A percentile compares a stretch with the other conserved stretches of the same genome.
Conservation (phyloP, 2,797 vertebrate species). For the Galaxias olidus region DNA sequence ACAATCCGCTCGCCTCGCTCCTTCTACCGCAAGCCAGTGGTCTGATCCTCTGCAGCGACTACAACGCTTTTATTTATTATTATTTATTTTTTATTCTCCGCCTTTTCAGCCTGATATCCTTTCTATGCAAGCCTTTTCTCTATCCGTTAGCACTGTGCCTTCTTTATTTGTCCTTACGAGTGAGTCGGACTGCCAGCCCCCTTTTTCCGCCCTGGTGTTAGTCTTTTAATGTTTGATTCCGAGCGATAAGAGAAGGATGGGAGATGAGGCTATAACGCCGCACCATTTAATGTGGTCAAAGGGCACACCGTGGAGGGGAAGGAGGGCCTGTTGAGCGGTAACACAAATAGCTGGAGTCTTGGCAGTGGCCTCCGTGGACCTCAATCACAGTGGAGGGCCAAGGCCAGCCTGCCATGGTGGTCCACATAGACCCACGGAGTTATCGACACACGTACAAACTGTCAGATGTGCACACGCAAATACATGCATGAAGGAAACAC, state of each 20-base stretch:
- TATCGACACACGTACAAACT: no score
- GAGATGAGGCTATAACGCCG: slow-evolving; percentile 64
- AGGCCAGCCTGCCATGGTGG: no score
- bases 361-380: no score
- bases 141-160: slow-evolving; percentile 14
- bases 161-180: slow-evolving; percentile 67
- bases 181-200: slow-evolving; percentile 41
- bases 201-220: slow-evolving; percentile 5
- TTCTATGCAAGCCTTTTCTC: slow-evolving; percentile 10
- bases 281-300: slow-evolving; percentile 80
- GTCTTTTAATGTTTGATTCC: slow-evolving; percentile 78
- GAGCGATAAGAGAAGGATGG: slow-evolving; percentile 70
- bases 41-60: no score
- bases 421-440: no score
- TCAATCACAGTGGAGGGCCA: no score
- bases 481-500: not conserved
- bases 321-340: slow-evolving; percentile 9
- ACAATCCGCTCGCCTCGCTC: not conserved
- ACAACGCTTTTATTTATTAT: slow-evolving; percentile 42
- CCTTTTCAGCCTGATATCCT: slow-evolving; percentile 14
- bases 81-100: slow-evolving; percentile 29
- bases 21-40: not conserved
- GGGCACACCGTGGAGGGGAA: slow-evolving; percentile 55
- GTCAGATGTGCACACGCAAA: no score
- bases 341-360: slow-evolving; percentile 16